Evolutionary conservation across 1,140 invertebrate species (phyloP), one percentile per base, ranked within the genome.

Genomic region (Cyphomyrmex costatus): DNA sequence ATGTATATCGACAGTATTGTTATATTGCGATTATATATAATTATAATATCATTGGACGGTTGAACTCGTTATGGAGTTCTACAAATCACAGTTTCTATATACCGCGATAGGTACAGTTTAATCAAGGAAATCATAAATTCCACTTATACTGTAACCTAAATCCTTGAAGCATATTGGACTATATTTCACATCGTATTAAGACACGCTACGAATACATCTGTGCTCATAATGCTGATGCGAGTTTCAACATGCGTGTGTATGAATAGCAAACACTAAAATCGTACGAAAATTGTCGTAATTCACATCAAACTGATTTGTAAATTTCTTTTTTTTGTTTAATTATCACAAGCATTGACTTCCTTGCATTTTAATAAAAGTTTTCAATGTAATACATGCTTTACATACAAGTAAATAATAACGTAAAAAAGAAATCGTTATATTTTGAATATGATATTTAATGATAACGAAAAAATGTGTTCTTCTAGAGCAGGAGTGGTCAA

Each of bases 61-160:
- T 4, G n/a, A 33, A 60, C 46, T 36, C 36, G 46, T 51, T 79
- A 66, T 24, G 33, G 30, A 51, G 21, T 79, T 79, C 12, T 36
- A 79, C 61, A 36, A 56, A 51, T 60, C 61, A 58, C 19, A 33
- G 49, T 53, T 79, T 14, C 46, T 77, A 24, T n/a, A 42, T 2
- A 33, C 53, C 12, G 21, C 51, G 33, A 27, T 42, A 60, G n/a
- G 10, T 66, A 30, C 46, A 53, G 60, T 58, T 79, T 79, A 66
- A 79, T 66, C 46, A 61, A 65, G 60, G 27, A 21, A 78, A 65
- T 19, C 77, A 79, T 79, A 79, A 79, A 79, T 79, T 79, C 27
- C 30, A 66, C 21, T 66, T 53, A 51, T 79, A 79, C 42, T 36
- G 16, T 33, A 79, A 66, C 77, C 77, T 30, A 68, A 79, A 79